Evolutionary conservation across 2,888 invertebrate species (phyloP).

Genomic region (Stenotaenia linearis): DNA sequence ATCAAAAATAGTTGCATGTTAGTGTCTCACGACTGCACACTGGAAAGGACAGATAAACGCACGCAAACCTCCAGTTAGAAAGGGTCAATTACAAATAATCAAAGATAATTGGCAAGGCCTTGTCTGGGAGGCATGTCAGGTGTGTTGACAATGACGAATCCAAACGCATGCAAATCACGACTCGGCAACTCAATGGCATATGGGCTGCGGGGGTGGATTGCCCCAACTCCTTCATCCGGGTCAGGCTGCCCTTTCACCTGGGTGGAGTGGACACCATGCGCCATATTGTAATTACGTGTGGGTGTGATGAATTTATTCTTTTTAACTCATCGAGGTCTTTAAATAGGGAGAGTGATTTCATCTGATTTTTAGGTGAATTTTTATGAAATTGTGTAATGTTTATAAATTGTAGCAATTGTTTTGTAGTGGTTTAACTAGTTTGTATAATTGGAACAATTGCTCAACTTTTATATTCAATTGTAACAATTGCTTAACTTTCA

Average conservation of each 20-base stretch:
- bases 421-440: too few species aligned
- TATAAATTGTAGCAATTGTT: not conserved
- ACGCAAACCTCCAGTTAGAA: constrained; percentile 19
- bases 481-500: too few species aligned
- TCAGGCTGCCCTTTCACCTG: constrained; percentile 15
- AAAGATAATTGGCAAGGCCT: constrained; percentile 19
- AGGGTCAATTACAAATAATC: constrained; percentile 19
- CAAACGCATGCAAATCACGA: constrained; percentile 15
- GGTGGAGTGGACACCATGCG: constrained; percentile 6
- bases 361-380: too few species aligned
- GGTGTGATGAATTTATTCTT: not conserved
- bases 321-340: too few species aligned
- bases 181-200: not conserved
- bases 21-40: constrained; percentile 15
- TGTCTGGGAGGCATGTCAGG: constrained; percentile 19
- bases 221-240: not conserved
- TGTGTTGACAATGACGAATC: constrained; percentile 19
- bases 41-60: constrained; percentile 12
- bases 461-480: too few species aligned
- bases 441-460: too few species aligned
- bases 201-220: constrained; percentile 12
- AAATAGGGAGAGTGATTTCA: too few species aligned
- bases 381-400: too few species aligned
- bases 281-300: not conserved
- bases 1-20: constrained; percentile 19